phyloP scores from a whole-genome alignment of 2,888 invertebrate species.

The Drosophila setosimentum region DNA sequence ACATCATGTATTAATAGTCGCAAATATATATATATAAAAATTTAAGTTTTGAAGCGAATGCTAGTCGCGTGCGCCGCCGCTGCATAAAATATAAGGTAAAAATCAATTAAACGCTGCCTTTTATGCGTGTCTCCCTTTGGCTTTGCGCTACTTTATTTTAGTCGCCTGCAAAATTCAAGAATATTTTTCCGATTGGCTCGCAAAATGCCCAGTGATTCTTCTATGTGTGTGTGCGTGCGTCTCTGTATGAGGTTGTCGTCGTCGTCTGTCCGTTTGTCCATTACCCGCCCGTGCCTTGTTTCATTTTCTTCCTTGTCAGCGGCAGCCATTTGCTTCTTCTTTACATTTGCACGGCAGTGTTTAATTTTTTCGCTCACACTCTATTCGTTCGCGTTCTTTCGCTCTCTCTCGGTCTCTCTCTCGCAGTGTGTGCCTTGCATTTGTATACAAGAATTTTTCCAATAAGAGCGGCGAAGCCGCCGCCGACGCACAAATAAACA shows the following conservation, averaged over 20 bases:
- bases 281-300: constrained; percentile 60
- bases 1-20: constrained; percentile 67
- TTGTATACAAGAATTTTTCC: constrained; percentile 76
- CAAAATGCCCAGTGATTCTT: constrained; percentile 30
- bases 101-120: constrained; percentile 60
- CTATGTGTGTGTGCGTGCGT: constrained; percentile 15
- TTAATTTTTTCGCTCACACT: constrained; percentile 48
- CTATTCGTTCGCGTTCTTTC: constrained; percentile 19
- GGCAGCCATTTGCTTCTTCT: constrained; percentile 75
- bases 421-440: constrained; percentile 46
- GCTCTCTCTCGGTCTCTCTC: constrained; percentile 32
- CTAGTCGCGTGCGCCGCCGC: constrained; percentile 26
- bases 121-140: constrained; percentile 25
- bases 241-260: constrained; percentile 21
- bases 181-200: constrained; percentile 55
- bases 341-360: constrained; percentile 51
- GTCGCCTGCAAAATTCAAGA: constrained; percentile 24
- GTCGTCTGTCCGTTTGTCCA: constrained; percentile 45
- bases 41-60: constrained; percentile 28
- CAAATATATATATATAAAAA: constrained; percentile 37
- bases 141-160: constrained; percentile 20
- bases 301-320: constrained; percentile 76
- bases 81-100: constrained; percentile 52
- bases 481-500: constrained; percentile 40
- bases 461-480: constrained; percentile 58